Conservation (phyloP, 2,113 vertebrate species). For the Megatriorchis doriae region DNA sequence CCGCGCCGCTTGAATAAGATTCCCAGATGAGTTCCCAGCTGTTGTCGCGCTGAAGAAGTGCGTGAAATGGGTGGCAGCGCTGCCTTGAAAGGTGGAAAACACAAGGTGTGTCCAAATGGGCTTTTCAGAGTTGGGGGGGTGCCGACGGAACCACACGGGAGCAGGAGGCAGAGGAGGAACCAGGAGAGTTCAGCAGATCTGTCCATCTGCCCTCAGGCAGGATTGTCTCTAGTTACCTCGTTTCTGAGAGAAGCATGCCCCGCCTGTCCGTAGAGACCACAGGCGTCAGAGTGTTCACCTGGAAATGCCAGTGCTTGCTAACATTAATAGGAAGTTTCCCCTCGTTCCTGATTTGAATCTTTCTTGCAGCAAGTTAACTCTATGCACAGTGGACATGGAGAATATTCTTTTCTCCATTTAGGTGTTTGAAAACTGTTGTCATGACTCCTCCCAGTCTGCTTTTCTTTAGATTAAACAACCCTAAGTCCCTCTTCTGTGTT, state of each 20-base stretch:
- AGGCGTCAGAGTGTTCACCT: accelerated
- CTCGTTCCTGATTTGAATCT: background rate
- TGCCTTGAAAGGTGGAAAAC: background rate
- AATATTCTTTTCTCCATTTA: background rate
- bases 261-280: too few species aligned
- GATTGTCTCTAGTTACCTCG: too few species aligned
- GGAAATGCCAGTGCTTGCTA: background rate
- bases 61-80: accelerated
- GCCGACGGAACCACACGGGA: accelerated
- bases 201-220: accelerated
- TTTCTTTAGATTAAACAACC: background rate
- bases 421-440: accelerated
- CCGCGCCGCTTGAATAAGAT: too few species aligned
- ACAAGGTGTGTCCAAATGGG: background rate
- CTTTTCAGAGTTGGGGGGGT: background rate
- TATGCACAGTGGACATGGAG: accelerated
- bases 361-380: background rate
- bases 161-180: background rate
- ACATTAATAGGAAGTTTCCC: background rate
- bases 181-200: background rate
- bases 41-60: background rate
- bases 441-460: background rate
- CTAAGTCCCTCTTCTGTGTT: background rate
- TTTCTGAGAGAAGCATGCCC: background rate
- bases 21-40: background rate